Evolutionary conservation across 2,888 invertebrate species (phyloP), one percentile per base, ranked within the genome.

Genomic region (Mythimna vitellina): DNA sequence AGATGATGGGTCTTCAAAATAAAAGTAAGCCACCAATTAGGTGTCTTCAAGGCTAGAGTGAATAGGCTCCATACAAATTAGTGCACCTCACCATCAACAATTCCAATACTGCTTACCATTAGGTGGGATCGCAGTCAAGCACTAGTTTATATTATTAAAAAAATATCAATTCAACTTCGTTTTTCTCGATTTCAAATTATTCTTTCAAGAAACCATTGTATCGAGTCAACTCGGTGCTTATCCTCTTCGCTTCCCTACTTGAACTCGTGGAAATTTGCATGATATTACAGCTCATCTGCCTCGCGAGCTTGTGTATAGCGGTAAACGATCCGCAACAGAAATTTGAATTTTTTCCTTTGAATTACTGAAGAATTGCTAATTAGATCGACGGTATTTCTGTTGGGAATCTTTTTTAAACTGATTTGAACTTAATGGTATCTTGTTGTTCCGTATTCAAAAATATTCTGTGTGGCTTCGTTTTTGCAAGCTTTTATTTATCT

Each of bases 221-320:
- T 78, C 77, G 70, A 79, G 66, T 67, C 12, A 49, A 73, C 65
- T 82, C 65, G 65, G 65, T 66, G 65, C 60, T 35, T 29, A 20
- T 78, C 22, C 53, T 57, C 54, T 65, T 60, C 65, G 54, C 82
- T 66, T 77, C 86, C 71, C 78, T 86, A 80, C 62, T 81, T 69
- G 60, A 92, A 91, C 90, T 90, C 87, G 88, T 85, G 86, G 84
- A 91, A 93, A 94, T 95, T 95, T 95, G 92, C 94, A 95, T 95
- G 91, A 94, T 93, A 94, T 94, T 94, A 93, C 91, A 87, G 91
- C 91, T 93, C 92, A 92, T 92, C 86, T 88, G 87, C 82, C 81
- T 78, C 77, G 80, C 80, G 74, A 89, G 90, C 83, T 89, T 89
- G 88, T 91, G 84, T 90, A 92, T 88, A 89, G 87, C 89, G 86